Conservation (phyloP, 1,140 invertebrate genomes). For the Thaumatotibia leucotreta region DNA sequence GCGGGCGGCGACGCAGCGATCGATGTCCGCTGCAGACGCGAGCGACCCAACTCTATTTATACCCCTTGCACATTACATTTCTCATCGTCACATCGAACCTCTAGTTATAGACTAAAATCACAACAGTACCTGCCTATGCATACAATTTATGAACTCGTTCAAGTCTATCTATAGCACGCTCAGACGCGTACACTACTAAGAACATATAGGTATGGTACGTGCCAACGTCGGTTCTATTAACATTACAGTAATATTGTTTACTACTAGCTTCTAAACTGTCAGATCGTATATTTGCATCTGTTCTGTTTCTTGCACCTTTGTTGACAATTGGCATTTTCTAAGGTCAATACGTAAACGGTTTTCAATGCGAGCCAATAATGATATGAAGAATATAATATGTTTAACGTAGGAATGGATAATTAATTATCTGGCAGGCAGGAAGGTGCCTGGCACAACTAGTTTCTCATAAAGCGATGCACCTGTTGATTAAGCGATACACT, state of each 20-base stretch:
- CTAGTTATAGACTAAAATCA: slow-evolving; percentile 3
- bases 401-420: background rate
- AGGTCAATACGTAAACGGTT: background rate
- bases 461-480: slow-evolving; percentile 7
- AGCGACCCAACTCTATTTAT: slow-evolving; percentile 70
- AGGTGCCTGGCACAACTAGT: slow-evolving; percentile 2
- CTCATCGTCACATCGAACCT: slow-evolving; percentile 42
- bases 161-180: background rate
- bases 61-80: slow-evolving; percentile 56
- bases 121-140: background rate
- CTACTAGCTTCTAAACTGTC: background rate
- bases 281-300: background rate
- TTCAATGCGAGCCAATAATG: background rate
- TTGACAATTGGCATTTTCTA: background rate
- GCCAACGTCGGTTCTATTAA: background rate
- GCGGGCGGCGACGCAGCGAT: slow-evolving; percentile 69
- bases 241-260: background rate
- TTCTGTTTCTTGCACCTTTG: background rate
- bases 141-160: background rate
- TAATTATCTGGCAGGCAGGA: background rate
- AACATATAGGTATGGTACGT: background rate
- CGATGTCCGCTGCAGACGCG: slow-evolving; percentile 72
- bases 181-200: background rate
- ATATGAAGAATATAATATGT: background rate
- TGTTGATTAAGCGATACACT: slow-evolving; percentile 12